phyloP scores from a whole-genome alignment of 64 coral and sea anemone genomes.

The Catalaphyllia jardinei region DNA sequence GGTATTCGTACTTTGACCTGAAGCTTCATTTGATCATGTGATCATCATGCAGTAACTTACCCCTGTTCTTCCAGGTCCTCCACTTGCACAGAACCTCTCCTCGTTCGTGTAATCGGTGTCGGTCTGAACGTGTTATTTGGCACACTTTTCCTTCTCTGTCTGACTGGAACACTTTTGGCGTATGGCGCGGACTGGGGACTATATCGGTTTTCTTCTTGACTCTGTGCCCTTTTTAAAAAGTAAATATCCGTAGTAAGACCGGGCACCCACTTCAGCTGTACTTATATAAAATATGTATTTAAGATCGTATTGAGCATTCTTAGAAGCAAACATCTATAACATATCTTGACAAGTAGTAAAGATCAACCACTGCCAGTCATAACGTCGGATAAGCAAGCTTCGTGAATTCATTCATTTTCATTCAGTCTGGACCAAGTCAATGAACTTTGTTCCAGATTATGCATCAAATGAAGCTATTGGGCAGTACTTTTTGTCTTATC shows the following conservation, averaged over 20 bases:
- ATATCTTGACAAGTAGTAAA: too few relatives aligned
- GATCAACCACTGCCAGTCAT: too few relatives aligned
- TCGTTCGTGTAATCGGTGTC: neutral
- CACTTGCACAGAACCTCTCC: slow-evolving; percentile 15
- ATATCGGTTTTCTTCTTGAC: neutral
- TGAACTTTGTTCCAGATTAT: too few relatives aligned
- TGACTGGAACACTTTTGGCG: neutral
- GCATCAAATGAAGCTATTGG: too few relatives aligned
- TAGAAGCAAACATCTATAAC: too few relatives aligned
- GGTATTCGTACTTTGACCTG: neutral
- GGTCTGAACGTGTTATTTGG: neutral
- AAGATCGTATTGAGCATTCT: too few relatives aligned
- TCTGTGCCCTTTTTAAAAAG: neutral
- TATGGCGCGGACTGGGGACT: neutral
- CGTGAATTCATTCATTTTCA: too few relatives aligned
- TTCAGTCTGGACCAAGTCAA: too few relatives aligned
- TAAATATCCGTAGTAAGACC: neutral
- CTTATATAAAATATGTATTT: too few relatives aligned
- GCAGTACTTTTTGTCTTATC: too few relatives aligned
- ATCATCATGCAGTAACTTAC: neutral
- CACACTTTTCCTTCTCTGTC: slow-evolving; percentile 34
- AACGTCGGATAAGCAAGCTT: too few relatives aligned
- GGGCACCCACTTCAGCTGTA: neutral
- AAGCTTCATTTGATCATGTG: neutral
- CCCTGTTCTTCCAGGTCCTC: slow-evolving; percentile 24